A percentile compares a stretch with the other conserved stretches of the same genome.
Conservation (phyloP, 2,888 invertebrate genomes). For the Tenthredo notha region DNA sequence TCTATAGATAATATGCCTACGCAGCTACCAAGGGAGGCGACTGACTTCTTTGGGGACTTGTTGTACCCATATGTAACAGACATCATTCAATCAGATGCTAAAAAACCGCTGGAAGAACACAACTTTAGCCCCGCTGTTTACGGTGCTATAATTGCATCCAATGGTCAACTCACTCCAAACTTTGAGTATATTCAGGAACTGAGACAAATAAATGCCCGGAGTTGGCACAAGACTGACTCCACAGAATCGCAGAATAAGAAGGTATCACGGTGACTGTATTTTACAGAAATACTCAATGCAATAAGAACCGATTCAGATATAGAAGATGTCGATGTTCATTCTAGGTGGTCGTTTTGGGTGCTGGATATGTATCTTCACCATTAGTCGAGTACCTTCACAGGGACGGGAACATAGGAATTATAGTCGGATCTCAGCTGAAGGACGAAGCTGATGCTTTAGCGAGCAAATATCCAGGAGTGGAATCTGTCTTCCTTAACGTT, state of each 20-base stretch:
- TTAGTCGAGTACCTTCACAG: slow-evolving; percentile 96
- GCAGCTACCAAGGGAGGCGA: slow-evolving; percentile 97
- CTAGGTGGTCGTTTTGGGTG: slow-evolving; percentile 93
- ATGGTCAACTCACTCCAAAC: slow-evolving; percentile 94
- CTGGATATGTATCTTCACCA: slow-evolving; percentile 96
- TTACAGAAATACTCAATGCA: neutral
- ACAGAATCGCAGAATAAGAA: slow-evolving; percentile 81
- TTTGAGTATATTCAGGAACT: slow-evolving; percentile 97
- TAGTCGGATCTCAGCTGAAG: slow-evolving; percentile 91
- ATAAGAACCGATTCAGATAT: neutral
- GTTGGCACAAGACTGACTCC: slow-evolving; percentile 87
- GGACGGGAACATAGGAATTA: slow-evolving; percentile 90
- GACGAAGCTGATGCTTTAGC: slow-evolving; percentile 94
- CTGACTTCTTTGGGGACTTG: slow-evolving; percentile 98
- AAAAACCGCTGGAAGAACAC: slow-evolving; percentile 88
- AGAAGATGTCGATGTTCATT: neutral
- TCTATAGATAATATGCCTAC: slow-evolving; percentile 99
- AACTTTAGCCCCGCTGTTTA: slow-evolving; percentile 86
- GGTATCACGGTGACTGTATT: slow-evolving; percentile 64
- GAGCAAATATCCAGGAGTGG: slow-evolving; percentile 87
- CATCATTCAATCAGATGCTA: slow-evolving; percentile 92
- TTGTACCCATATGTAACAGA: slow-evolving; percentile 93
- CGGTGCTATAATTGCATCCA: slow-evolving; percentile 96
- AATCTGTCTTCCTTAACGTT: slow-evolving; percentile 91
- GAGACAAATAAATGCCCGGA: slow-evolving; percentile 85